These are phyloP conservation scores for Chloroclystis v-ata DNA, from an alignment of 2,888 invertebrate species.

Conservation along the genomic window DNA sequence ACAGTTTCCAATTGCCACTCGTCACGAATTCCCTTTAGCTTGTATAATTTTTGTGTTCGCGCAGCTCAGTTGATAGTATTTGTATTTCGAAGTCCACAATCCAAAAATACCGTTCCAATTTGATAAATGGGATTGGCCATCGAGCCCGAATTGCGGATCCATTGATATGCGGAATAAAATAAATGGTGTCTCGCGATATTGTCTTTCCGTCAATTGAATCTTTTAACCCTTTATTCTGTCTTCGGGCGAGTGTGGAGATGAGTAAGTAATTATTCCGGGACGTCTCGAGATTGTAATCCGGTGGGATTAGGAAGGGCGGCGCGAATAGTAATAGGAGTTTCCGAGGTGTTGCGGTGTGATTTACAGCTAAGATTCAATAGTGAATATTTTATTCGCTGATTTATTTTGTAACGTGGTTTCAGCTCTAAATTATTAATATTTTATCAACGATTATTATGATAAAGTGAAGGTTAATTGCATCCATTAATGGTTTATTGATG, in stretches of 20 bases:
- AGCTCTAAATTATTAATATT: slow-evolving; percentile 30
- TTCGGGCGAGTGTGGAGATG: slow-evolving; percentile 48
- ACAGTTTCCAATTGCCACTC: slow-evolving; percentile 70
- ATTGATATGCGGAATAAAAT: slow-evolving; percentile 27
- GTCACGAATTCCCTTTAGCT: slow-evolving; percentile 61
- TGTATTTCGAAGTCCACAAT: slow-evolving; percentile 30
- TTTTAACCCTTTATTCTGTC: slow-evolving; percentile 46
- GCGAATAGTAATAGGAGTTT: slow-evolving; percentile 74
- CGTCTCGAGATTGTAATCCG: slow-evolving; percentile 73
- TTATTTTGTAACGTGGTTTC: slow-evolving; percentile 55
- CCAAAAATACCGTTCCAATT: slow-evolving; percentile 37
- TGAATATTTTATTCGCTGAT: slow-evolving; percentile 75
- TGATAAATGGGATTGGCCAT: slow-evolving; percentile 36
- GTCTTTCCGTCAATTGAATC: slow-evolving; percentile 25
- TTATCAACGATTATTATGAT: slow-evolving; percentile 1
- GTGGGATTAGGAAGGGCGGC: slow-evolving; percentile 74
- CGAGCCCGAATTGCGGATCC: slow-evolving; percentile 23
- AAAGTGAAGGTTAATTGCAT: not conserved
- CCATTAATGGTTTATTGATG: not conserved
- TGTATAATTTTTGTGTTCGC: slow-evolving; percentile 48
- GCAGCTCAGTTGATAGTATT: slow-evolving; percentile 32
- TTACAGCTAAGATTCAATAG: slow-evolving; percentile 76
- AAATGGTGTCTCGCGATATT: slow-evolving; percentile 15
- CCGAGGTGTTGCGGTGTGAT: slow-evolving; percentile 73
- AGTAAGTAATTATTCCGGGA: slow-evolving; percentile 76